Percentiles rank a stretch among this genome's conserved stretches.
Evolutionary conservation across 2,113 vertebrate genomes (phyloP).

Genomic region (Spilogale gracilis): DNA sequence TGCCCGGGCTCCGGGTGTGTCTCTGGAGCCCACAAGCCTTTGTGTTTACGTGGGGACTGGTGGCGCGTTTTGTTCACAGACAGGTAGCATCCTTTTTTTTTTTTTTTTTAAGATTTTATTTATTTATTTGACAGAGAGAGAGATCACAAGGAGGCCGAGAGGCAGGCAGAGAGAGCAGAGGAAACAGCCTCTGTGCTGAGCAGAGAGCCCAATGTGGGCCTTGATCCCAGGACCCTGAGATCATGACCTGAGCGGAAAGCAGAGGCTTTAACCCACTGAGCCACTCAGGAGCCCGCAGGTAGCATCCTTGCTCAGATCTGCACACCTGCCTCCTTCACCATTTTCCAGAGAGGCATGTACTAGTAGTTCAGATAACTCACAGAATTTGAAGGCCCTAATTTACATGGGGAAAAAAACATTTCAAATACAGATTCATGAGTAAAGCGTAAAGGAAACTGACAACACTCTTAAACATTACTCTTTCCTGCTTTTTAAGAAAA

Average conservation of each 20-base stretch:
- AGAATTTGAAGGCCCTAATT: background rate
- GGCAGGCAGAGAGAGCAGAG: too few relatives aligned
- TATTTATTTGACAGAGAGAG: too few relatives aligned
- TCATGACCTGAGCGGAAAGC: too few relatives aligned
- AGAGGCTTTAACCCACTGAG: too few relatives aligned
- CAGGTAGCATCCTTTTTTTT: too few relatives aligned
- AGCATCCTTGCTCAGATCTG: background rate
- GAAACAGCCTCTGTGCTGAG: too few relatives aligned
- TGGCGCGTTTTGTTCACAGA: background rate
- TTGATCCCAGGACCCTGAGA: too few relatives aligned
- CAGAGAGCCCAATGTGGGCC: too few relatives aligned
- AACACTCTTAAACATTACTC: background rate
- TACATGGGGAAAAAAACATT: background rate
- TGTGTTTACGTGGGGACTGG: background rate
- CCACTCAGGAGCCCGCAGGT: too few relatives aligned
- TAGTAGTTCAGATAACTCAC: background rate
- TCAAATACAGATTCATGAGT: background rate
- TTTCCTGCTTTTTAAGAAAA: slow-evolving; percentile 43
- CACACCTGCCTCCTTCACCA: background rate
- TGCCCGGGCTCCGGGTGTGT: background rate
- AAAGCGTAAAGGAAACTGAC: background rate
- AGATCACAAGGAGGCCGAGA: too few relatives aligned
- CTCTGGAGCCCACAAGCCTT: background rate
- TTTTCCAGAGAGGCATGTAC: background rate
- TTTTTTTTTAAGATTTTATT: too few relatives aligned